Conservation (phyloP, 2,888 invertebrate species). For the Osmoderma eremita region DNA sequence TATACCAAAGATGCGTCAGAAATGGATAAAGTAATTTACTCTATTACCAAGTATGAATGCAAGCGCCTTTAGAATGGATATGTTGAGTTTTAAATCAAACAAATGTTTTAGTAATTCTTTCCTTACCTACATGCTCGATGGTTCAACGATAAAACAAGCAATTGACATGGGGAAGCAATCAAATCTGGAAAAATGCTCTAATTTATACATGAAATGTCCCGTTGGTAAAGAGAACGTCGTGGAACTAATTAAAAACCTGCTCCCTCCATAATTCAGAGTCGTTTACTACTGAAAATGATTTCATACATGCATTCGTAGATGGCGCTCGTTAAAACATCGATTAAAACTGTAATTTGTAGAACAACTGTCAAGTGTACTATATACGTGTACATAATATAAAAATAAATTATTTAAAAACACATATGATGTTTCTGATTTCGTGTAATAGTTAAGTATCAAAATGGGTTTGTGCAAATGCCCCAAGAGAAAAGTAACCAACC, state of each 20-base stretch:
- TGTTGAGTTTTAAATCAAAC: neutral
- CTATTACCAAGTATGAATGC: constrained; percentile 71
- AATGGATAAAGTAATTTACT: constrained; percentile 71
- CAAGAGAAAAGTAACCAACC: constrained; percentile 95
- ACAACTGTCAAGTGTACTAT: constrained; percentile 21
- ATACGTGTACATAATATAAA: constrained; percentile 41
- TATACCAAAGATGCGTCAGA: constrained; percentile 71
- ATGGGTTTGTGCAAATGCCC: constrained; percentile 99
- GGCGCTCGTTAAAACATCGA: constrained; percentile 10
- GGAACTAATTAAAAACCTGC: constrained; percentile 74
- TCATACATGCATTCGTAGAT: constrained; percentile 14
- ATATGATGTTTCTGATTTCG: constrained; percentile 25
- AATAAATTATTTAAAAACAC: constrained; percentile 14
- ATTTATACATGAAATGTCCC: constrained; percentile 73
- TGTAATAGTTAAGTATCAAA: constrained; percentile 42
- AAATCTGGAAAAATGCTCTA: constrained; percentile 70
- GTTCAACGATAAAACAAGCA: constrained; percentile 77
- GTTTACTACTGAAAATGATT: neutral
- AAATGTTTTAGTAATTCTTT: constrained; percentile 71
- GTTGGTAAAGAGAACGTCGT: constrained; percentile 74
- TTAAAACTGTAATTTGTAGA: constrained; percentile 3
- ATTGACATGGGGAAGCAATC: constrained; percentile 70
- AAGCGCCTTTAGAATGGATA: too few relatives aligned
- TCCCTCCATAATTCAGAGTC: constrained; percentile 63
- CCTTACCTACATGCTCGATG: constrained; percentile 75